Base-by-base conservation (phyloP, 2,888 invertebrate species). In the Megamerina dolium region DNA sequence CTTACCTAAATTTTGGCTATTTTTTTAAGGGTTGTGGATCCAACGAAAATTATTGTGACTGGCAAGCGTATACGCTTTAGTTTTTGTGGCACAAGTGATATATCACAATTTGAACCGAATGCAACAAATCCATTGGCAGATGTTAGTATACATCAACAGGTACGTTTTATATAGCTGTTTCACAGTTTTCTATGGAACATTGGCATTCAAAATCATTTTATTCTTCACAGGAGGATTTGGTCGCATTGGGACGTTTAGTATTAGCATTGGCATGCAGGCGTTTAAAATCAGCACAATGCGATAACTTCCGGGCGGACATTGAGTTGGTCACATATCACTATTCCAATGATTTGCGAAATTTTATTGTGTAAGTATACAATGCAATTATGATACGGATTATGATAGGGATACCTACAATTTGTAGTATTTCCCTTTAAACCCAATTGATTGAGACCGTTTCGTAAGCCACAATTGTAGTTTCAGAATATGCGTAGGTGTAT, bases 221-320 rank as follows among this genome's bases (percentile, higher is more conserved):
- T 10, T 19, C 6, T 20, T 3, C 3, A n/a, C n/a, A 72, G 75
- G 95, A 97, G 62, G 97, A 97, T 74, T 74, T 97, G 63, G 82
- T 86, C 33, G 85, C 89, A 5, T 78, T 97, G 52, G 97, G 97
- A 16, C 87, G 90, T 54, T 76, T 97, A 58, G 85, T 95, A 43
- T 75, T 97, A 54, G 87, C 91, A 1, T 75, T 97, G 59, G 92
- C 94, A n/a, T 94, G 93, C 72, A 89, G 94, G 68, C 87, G 88
- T 40, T 77, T 91, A 41, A 82, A 87, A 71, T 91, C 91, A 60
- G 82, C 87, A 56, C 86, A 87, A 70, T 77, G 85, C 52, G 92
- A 94, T 59, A 90, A 91, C 73, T 78, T 95, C 57, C 81, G 85
- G 61, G 83, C 87, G 9, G 91, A 91, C 43, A 78, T 97, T 69